Conservation (phyloP, 2,888 invertebrate species). For the Dryobota labecula region DNA sequence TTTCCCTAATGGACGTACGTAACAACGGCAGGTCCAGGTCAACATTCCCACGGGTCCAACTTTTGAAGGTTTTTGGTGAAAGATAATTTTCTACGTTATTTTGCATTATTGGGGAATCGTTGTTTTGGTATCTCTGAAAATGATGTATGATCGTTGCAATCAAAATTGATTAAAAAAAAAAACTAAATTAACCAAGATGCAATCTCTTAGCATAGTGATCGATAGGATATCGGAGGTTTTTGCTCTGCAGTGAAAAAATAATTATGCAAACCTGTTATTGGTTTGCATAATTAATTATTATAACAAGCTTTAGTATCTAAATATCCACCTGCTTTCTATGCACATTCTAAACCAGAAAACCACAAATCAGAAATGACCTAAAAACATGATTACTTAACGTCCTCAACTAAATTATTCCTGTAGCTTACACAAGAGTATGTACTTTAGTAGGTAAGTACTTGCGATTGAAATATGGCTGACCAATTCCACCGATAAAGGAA, state of each 20-base stretch:
- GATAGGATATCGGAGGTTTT: neutral
- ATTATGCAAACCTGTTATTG: neutral
- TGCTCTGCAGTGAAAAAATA: neutral
- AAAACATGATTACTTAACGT: slow-evolving; percentile 52
- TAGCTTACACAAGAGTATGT: slow-evolving; percentile 49
- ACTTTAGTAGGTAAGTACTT: slow-evolving; percentile 3
- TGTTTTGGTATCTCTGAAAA: too few relatives aligned
- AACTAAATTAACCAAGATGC: neutral
- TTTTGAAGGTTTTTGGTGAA: neutral
- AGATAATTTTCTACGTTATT: neutral
- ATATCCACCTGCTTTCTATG: slow-evolving; percentile 27
- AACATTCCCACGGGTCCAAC: neutral
- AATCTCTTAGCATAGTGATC: neutral
- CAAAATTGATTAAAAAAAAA: too few relatives aligned
- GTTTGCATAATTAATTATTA: slow-evolving; percentile 5
- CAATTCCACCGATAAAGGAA: slow-evolving; percentile 51
- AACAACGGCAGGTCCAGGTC: neutral
- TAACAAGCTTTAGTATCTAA: slow-evolving; percentile 12
- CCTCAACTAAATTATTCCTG: slow-evolving; percentile 42
- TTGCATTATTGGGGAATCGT: too few relatives aligned
- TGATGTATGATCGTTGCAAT: too few relatives aligned
- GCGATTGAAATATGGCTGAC: slow-evolving; percentile 34
- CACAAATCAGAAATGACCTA: slow-evolving; percentile 45
- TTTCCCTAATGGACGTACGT: too few relatives aligned
- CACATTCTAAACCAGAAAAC: slow-evolving; percentile 49